Evolutionary conservation across 2,888 invertebrate species (phyloP), one percentile per base, ranked within the genome.

Genomic region (Drosophila paranaensis): DNA sequence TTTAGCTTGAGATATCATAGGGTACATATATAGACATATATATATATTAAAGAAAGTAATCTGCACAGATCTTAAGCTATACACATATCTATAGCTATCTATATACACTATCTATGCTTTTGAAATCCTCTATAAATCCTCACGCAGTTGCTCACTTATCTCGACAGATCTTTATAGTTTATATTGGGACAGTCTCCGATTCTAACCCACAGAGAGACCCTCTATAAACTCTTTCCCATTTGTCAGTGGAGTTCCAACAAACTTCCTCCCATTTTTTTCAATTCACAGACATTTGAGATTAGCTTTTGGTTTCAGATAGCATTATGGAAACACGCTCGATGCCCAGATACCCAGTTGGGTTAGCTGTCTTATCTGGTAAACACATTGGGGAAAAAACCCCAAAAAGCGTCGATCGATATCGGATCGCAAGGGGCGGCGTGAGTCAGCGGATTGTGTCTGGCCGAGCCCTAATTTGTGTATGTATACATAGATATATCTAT

Each of bases 331-430:
- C 27, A 27, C 27, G 46, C 25, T 27, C 8, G 46, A 46, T 46
- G 3, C 9, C 16, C 30, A 30, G 45, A 13, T 45, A 45, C 25
- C 25, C 45, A 45, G 25, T 45, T 20, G 45, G 6, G 13, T 25
- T 14, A n/a, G 37, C 51, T 43, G 53, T 8, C 48, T 78, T 75
- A 75, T 75, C 75, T 63, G 46, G 25, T 40, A 51, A 60, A 60
- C 37, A 58, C 30, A 51, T 0, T 0, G 33, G 13, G 13, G 5
- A 13, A 37, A 37, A 37, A 37, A 37, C 3, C 51, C 43, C 65
- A 48, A 56, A 50, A 33, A 25, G 9, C 54, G 53, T 61, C 63
- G 75, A 68, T 76, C 75, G 75, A 76, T 79, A 76, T 76, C 42
- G 3, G 6, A 76, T 76, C 42, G 3, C 2, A n/a, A 27, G 43